Conservation (phyloP, 2,797 vertebrate genomes). For the Echiichthys vipera region DNA sequence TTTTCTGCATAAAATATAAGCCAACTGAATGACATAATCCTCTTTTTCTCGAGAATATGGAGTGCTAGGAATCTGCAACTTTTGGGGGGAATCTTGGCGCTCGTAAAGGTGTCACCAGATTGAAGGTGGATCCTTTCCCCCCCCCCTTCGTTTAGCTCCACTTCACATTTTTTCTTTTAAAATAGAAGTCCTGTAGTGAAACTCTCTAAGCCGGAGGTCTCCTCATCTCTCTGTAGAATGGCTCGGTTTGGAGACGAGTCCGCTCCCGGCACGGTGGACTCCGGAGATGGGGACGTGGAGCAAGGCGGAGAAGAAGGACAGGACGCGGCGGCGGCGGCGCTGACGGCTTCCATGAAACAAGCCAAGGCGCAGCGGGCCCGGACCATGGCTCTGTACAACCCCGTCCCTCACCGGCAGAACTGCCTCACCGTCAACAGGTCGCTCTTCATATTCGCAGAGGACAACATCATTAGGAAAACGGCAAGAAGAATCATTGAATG, state of each 20-base stretch:
- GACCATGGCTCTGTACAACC: slow-evolving; percentile 99
- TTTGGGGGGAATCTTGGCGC: slow-evolving; percentile 58
- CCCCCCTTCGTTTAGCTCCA: not conserved
- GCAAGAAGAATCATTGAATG: slow-evolving; percentile 96
- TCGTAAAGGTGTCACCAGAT: slow-evolving; percentile 66
- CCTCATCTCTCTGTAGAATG: slow-evolving; percentile 89
- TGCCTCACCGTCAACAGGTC: slow-evolving; percentile 99
- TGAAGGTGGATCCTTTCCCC: slow-evolving; percentile 71
- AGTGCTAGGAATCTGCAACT: slow-evolving; percentile 67
- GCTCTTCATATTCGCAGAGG: slow-evolving; percentile 97
- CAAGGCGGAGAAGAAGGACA: slow-evolving; percentile 88
- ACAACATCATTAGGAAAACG: slow-evolving; percentile 97
- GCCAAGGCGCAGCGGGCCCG: slow-evolving; percentile 96
- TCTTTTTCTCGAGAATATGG: slow-evolving; percentile 58
- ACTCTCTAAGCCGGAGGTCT: slow-evolving; percentile 55
- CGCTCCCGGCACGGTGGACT: slow-evolving; percentile 88
- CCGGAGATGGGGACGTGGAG: slow-evolving; percentile 90
- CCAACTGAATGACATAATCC: slow-evolving; percentile 28
- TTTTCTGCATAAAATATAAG: not conserved
- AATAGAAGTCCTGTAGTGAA: slow-evolving; percentile 32
- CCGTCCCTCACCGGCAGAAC: slow-evolving; percentile 95
- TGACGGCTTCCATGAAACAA: slow-evolving; percentile 92
- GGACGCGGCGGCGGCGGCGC: slow-evolving; percentile 85
- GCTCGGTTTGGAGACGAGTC: slow-evolving; percentile 95
- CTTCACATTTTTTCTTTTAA: slow-evolving; percentile 19